Evolutionary conservation across 2,797 vertebrate species (phyloP).

Genomic region (Pyrocephalus nanus): DNA sequence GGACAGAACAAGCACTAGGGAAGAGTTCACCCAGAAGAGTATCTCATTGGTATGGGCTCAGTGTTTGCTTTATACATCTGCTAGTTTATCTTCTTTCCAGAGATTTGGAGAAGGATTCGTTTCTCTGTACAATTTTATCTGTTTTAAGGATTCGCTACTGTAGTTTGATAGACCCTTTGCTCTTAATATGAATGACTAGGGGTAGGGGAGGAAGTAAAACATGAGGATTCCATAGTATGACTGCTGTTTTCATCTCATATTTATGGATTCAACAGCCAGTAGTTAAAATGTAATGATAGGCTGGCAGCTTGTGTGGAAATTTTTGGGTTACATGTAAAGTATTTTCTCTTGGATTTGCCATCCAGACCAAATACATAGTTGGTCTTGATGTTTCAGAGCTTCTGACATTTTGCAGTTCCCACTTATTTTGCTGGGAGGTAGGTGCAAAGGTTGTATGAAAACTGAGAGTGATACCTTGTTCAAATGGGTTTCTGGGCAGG

Average conservation of each 20-base stretch:
- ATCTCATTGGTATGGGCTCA: neutral
- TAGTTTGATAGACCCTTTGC: neutral
- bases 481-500: neutral
- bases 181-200: neutral
- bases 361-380: neutral
- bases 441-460: neutral
- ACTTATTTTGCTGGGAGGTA: neutral
- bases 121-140: neutral
- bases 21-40: neutral
- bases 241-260: neutral
- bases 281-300: neutral
- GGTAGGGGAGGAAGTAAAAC: neutral
- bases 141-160: neutral
- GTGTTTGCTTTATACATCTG: neutral
- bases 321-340: neutral
- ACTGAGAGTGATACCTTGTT: neutral
- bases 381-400: neutral
- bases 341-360: neutral
- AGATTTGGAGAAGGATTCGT: neutral
- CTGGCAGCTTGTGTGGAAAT: neutral
- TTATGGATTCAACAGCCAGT: neutral
- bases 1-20: neutral
- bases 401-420: neutral
- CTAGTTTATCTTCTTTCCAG: neutral
- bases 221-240: neutral